phyloP scores from a whole-genome alignment of 2,888 invertebrate genomes.

The Caradrina clavipalpis region DNA sequence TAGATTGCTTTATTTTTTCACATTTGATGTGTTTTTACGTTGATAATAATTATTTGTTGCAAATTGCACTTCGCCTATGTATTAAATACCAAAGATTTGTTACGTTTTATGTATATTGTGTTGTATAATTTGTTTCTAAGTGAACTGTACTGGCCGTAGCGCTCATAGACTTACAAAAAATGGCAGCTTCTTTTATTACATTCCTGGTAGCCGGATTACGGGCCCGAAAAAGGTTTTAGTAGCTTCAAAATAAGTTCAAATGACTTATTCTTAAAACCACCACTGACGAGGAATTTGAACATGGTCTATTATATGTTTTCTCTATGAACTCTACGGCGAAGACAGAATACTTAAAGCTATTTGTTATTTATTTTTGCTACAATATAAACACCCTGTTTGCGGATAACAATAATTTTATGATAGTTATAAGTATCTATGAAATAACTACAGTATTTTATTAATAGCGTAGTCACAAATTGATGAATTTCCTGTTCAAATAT shows the following conservation, averaged over 20 bases:
- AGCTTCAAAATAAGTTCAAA: not conserved
- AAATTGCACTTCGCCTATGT: conserved; percentile 57
- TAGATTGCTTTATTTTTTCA: conserved; percentile 58
- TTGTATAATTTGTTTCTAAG: conserved; percentile 45
- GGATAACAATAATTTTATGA: conserved; percentile 56
- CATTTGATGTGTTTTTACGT: conserved; percentile 70
- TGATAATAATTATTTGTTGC: conserved; percentile 57
- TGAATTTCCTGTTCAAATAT: conserved; percentile 62
- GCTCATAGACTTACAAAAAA: not conserved
- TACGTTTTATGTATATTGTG: conserved; percentile 59
- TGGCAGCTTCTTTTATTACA: not conserved
- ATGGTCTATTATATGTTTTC: not conserved
- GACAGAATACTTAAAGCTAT: conserved; percentile 15
- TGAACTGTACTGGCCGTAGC: conserved; percentile 31
- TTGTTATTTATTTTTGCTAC: conserved; percentile 32
- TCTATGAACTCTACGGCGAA: conserved; percentile 17
- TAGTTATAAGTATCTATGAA: conserved; percentile 59
- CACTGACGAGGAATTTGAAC: not conserved
- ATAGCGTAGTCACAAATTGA: conserved; percentile 64
- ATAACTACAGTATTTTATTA: conserved; percentile 66
- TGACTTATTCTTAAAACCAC: not conserved
- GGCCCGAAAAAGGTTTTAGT: not conserved
- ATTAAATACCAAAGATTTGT: conserved; percentile 75
- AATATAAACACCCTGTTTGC: conserved; percentile 43
- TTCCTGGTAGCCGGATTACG: too few species aligned